phyloP scores from a whole-genome alignment of 2,888 invertebrate species.

The Brassicogethes aeneus region DNA sequence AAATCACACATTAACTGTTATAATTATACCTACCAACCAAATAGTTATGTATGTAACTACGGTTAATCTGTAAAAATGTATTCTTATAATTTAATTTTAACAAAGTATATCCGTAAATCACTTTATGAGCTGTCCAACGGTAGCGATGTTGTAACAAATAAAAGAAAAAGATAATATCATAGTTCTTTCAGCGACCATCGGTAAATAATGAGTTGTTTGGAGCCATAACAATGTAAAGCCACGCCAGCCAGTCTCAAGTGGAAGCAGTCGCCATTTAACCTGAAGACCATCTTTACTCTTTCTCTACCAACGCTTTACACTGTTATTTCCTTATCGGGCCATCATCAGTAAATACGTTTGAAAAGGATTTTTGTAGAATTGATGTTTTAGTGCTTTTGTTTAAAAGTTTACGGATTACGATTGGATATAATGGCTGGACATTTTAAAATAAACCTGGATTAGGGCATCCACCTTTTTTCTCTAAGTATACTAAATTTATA shows the following conservation, averaged over 20 bases:
- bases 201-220: conserved; percentile 10
- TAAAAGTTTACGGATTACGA: no score
- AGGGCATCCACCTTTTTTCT: no score
- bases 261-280: conserved; percentile 27
- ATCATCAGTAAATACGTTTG: neutral
- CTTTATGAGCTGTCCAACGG: conserved; percentile 20
- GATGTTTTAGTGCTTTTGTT: no score
- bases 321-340: neutral
- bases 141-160: conserved; percentile 18
- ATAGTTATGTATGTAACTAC: no score
- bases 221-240: conserved; percentile 30
- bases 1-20: no score
- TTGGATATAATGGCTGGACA: no score
- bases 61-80: no score
- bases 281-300: conserved; percentile 2
- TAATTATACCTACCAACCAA: no score
- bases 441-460: no score
- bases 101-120: conserved; percentile 14
- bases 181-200: conserved; percentile 20
- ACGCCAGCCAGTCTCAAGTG: conserved; percentile 31
- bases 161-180: conserved; percentile 24
- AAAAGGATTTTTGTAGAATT: neutral
- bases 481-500: no score
- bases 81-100: no score
- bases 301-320: neutral